Base-by-base conservation (phyloP, 2,113 vertebrate genomes). In the Empidonax alnorum region DNA sequence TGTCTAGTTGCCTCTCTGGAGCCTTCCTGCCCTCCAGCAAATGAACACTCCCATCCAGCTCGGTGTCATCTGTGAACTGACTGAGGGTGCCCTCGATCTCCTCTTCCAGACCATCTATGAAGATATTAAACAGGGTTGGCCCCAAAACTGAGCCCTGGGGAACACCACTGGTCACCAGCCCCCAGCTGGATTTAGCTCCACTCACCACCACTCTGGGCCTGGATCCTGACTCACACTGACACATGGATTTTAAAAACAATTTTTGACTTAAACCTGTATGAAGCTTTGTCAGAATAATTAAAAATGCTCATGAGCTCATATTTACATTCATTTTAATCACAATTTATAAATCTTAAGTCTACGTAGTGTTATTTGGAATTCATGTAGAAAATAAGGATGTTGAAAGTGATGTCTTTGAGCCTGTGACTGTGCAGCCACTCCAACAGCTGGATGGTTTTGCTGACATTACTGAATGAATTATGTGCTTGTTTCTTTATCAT, bases 61-160 rank as follows among this genome's bases (percentile, higher is more conserved):
- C 44, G 39, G 20, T 47, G n/a, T 55, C 6, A 30, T 41, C 56
- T 55, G 27, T 33, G 74, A 71, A n/a, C 46, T 24, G 84, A 65
- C 50, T 16, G 44, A 46, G 17, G 24, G 21, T 14, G 27, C 8
- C 10, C 50, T 73, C 0, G 0, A 73, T n/a, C 18, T 4, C 35
- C 27, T 73, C 8, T 0, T 67, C 39, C 27, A 39, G 52, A 24
- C 23, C 33, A n/a, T 20, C 1, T 1, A 14, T 79, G 16, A 79
- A 73, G 20, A 27, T 12, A 47, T 24, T 24, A n/a, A 78, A 71
- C 23, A 10, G 3, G 6, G 22, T 33, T 20, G 17, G 52, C 9
- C 8, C 8, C 53, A 55, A 18, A 7, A n/a, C 20, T 33, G 23
- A 56, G 16, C 41, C 47, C 23, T 31, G 24, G 30, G 24, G 24